A percentile compares a stretch with the other conserved stretches of the same genome.
These are phyloP conservation scores for Brachystomella parvula DNA, from an alignment of 1,140 invertebrate species.

Conservation along the genomic window DNA sequence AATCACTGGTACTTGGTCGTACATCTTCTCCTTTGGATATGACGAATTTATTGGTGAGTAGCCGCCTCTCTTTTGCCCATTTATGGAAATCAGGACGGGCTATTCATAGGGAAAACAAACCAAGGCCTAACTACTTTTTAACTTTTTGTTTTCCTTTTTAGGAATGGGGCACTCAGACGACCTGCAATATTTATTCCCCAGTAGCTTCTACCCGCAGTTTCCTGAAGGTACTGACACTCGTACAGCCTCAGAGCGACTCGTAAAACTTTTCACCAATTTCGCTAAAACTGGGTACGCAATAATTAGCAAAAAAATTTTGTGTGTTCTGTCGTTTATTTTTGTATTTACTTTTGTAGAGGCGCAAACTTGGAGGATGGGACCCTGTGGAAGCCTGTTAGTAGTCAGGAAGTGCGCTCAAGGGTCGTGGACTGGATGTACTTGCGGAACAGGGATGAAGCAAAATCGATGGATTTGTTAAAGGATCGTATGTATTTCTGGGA, in stretches of 20 bases:
- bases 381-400: background rate
- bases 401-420: background rate
- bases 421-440: conserved; percentile 1
- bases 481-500: background rate
- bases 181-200: background rate
- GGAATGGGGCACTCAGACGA: background rate
- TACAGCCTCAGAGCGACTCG: too few species aligned
- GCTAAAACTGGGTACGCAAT: too few species aligned
- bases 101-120: too few species aligned
- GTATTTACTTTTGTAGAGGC: background rate
- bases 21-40: background rate
- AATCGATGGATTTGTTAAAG: background rate
- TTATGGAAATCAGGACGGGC: too few species aligned
- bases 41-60: background rate
- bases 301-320: too few species aligned
- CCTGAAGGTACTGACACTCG: background rate
- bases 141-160: background rate
- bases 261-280: too few species aligned
- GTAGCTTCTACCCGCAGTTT: background rate
- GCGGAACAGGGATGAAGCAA: background rate
- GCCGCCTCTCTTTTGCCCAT: too few species aligned
- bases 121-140: too few species aligned
- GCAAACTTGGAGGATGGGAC: background rate
- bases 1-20: background rate
- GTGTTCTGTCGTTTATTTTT: too few species aligned